A percentile compares a stretch with the other conserved stretches of the same genome.
Conservation (phyloP, 2,888 invertebrate genomes). For the Pseudanteris insignis region DNA sequence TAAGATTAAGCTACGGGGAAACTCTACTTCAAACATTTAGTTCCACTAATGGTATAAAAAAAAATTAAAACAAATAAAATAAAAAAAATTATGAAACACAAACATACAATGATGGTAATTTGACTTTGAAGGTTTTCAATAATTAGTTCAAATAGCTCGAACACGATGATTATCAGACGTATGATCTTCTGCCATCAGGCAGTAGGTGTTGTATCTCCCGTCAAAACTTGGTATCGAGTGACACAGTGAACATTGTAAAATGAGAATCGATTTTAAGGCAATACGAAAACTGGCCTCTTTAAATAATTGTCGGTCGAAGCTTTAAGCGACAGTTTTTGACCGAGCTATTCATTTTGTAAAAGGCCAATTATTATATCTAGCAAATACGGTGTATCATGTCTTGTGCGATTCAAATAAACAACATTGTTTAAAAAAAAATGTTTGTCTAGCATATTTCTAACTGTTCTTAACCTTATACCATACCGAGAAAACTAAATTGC, state of each 20-base stretch:
- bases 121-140: no score
- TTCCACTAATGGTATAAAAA: no score
- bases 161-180: no score
- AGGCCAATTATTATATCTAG: constrained; percentile 63
- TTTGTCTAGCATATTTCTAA: neutral
- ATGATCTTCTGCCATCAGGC: no score
- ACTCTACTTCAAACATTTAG: no score
- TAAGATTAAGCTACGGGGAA: no score
- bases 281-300: constrained; percentile 58
- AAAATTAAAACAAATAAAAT: no score
- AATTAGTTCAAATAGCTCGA: no score
- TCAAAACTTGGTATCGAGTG: constrained; percentile 43
- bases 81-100: no score
- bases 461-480: no score
- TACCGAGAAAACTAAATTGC: no score
- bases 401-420: constrained; percentile 67
- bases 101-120: no score
- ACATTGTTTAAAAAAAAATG: constrained; percentile 65
- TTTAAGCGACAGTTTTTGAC: constrained; percentile 51
- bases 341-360: constrained; percentile 46
- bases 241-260: constrained; percentile 52
- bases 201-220: constrained; percentile 34
- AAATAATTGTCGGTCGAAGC: constrained; percentile 49
- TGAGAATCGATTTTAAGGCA: constrained; percentile 64
- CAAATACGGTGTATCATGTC: constrained; percentile 65